These are phyloP conservation scores for Campaea margaritaria DNA, from an alignment of 2,888 invertebrate genomes.

Conservation along the genomic window DNA sequence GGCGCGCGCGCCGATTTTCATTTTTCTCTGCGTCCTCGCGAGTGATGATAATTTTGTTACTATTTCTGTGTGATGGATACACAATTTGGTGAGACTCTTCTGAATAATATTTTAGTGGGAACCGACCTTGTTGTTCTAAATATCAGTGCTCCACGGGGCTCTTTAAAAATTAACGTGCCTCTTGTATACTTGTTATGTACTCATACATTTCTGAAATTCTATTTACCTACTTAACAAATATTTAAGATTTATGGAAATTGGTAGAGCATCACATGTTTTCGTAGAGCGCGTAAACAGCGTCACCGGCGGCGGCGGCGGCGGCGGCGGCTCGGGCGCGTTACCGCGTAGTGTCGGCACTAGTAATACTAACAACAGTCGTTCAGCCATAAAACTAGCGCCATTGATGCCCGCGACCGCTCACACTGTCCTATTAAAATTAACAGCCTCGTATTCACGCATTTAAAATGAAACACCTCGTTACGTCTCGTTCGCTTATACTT, in stretches of 20 bases:
- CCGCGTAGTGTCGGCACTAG: conserved; percentile 15
- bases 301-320: not conserved
- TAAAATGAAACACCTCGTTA: conserved; percentile 20
- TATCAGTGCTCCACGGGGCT: not conserved
- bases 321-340: not conserved
- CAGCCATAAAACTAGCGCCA: conserved; percentile 37
- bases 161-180: no score
- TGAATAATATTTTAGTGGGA: not conserved
- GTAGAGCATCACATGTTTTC: not conserved
- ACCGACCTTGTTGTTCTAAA: not conserved
- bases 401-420: conserved; percentile 30
- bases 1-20: conserved; percentile 47
- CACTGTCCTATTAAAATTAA: conserved; percentile 28
- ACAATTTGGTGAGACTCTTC: conserved; percentile 19
- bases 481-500: conserved; percentile 18
- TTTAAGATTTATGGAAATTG: no score
- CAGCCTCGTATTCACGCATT: conserved; percentile 25
- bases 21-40: conserved; percentile 7
- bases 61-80: conserved; percentile 20
- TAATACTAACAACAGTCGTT: conserved; percentile 28
- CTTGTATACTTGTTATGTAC: no score
- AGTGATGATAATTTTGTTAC: conserved; percentile 14
- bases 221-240: no score
- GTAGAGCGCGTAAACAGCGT: conserved; percentile 4
- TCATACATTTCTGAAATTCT: no score